A percentile compares a stretch with the other conserved stretches of the same genome.
These are phyloP conservation scores for Pica pica DNA, from an alignment of 2,113 vertebrate species.

Conservation along the genomic window DNA sequence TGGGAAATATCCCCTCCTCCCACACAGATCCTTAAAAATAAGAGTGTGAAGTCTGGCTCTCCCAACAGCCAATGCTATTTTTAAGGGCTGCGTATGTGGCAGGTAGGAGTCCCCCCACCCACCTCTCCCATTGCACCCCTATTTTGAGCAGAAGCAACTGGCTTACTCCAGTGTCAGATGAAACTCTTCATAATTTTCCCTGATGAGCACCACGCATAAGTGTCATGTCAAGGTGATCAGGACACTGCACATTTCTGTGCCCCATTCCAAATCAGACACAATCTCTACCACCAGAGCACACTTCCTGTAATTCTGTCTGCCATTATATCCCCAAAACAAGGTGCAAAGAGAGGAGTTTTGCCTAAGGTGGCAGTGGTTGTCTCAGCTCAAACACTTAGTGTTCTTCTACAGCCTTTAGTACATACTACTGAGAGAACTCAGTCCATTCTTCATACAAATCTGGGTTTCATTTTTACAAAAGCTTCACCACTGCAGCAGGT, in stretches of 20 bases:
- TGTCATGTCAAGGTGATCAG: rapidly evolving
- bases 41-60: constrained; percentile 55
- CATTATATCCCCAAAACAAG: neutral
- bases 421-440: neutral
- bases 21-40: constrained; percentile 55
- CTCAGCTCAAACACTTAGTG: neutral
- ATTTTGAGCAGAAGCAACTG: neutral
- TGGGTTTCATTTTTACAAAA: neutral
- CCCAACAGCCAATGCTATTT: constrained; percentile 46
- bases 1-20: constrained; percentile 58
- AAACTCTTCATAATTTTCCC: neutral
- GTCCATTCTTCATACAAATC: neutral
- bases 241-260: neutral
- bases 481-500: neutral
- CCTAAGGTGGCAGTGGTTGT: rapidly evolving
- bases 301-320: neutral
- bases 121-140: constrained; percentile 42
- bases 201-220: rapidly evolving
- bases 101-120: constrained; percentile 52
- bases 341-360: neutral
- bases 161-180: neutral
- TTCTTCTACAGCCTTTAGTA: neutral
- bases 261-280: neutral
- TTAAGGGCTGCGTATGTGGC: constrained; percentile 23
- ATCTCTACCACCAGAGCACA: neutral